These are phyloP conservation scores for Mythimna ferrago DNA, from an alignment of 2,888 invertebrate species.

Conservation along the genomic window DNA sequence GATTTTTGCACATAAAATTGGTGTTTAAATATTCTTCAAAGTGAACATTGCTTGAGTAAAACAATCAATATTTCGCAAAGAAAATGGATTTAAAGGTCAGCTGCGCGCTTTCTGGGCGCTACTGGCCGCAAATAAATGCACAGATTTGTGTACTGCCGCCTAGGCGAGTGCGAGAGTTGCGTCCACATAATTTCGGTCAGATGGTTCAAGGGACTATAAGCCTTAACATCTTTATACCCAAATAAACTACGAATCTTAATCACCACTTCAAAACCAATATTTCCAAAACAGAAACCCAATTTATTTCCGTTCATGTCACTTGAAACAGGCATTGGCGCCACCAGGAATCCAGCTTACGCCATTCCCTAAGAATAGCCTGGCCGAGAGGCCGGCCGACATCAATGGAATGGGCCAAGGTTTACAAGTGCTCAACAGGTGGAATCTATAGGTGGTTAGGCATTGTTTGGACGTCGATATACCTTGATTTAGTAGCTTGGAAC, in stretches of 20 bases:
- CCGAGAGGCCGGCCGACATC: constrained; percentile 27
- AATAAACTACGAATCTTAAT: background rate
- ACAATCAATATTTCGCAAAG: too few relatives aligned
- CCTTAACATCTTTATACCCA: too few relatives aligned
- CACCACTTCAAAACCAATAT: constrained; percentile 7
- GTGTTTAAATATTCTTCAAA: too few relatives aligned
- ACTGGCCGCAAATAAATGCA: too few relatives aligned
- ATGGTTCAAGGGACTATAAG: too few relatives aligned
- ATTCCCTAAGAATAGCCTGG: constrained; percentile 49
- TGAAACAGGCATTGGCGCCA: constrained; percentile 52
- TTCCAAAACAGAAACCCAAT: constrained; percentile 12
- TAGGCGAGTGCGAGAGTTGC: too few relatives aligned
- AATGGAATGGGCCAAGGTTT: constrained; percentile 56
- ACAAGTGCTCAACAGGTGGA: constrained; percentile 50
- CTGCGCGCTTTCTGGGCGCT: too few relatives aligned
- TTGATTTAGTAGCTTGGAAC: background rate
- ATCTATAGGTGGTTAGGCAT: constrained; percentile 27
- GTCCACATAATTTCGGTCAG: too few relatives aligned
- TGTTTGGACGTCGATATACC: constrained; percentile 29
- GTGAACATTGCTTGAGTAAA: too few relatives aligned
- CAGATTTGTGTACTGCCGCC: too few relatives aligned
- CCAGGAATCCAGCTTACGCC: constrained; percentile 52
- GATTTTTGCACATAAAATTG: too few relatives aligned
- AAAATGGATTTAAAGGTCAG: too few relatives aligned
- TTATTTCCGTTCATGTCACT: constrained; percentile 40